Conservation (phyloP, 2,888 invertebrate genomes). For the Tachina fera region DNA sequence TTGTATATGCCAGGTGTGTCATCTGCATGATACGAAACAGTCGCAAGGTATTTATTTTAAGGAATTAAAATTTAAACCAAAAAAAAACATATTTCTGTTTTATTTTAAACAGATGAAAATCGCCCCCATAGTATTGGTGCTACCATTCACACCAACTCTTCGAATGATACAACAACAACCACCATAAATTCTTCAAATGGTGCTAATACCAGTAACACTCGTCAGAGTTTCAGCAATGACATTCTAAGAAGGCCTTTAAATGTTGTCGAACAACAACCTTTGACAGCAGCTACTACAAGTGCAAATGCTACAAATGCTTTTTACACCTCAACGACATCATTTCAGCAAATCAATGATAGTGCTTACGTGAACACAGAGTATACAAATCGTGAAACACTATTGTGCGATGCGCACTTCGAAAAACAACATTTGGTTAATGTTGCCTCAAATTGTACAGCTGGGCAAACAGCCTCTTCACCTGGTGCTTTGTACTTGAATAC, state of each 20-base stretch:
- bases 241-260: constrained; percentile 67
- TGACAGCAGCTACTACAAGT: constrained; percentile 41
- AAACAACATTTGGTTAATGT: constrained; percentile 73
- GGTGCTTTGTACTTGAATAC: constrained; percentile 76
- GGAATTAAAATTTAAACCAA: neutral
- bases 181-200: constrained; percentile 77
- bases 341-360: constrained; percentile 73
- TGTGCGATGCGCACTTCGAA: constrained; percentile 79
- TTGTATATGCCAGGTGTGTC: constrained; percentile 96
- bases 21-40: constrained; percentile 87
- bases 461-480: constrained; percentile 70
- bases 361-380: constrained; percentile 82
- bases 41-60: constrained; percentile 75
- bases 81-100: neutral
- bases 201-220: constrained; percentile 59
- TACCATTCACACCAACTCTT: constrained; percentile 76
- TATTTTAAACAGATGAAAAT: constrained; percentile 74
- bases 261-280: constrained; percentile 66
- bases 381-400: constrained; percentile 80
- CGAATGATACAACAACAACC: constrained; percentile 74
- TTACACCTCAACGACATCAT: constrained; percentile 24
- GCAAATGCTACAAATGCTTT: constrained; percentile 31
- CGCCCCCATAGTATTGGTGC: constrained; percentile 76
- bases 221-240: constrained; percentile 69
- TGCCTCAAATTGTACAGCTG: constrained; percentile 5